Base-by-base conservation (phyloP, 2,888 invertebrate genomes). In the Hipparchia sbordonii region DNA sequence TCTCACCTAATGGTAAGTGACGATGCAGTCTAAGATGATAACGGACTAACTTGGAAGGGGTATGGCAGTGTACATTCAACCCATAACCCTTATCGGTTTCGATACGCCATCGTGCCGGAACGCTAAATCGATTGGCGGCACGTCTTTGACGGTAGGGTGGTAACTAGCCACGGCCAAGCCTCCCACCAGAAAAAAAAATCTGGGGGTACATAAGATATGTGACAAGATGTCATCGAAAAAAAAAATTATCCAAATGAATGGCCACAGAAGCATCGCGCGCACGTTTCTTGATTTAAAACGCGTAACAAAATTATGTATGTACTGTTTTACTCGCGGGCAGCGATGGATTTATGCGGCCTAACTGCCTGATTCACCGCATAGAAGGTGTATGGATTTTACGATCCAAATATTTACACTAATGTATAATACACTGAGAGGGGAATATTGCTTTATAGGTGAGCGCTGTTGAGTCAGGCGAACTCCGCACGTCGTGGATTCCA, bases 331-430 rank as follows among this genome's bases (percentile, higher is more conserved):
- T 82, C 78, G 70, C 75, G 74, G 75, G 80, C 79, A 86, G 75
- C 85, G 92, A 93, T 78, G 84, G 92, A 93, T 93, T 93, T 92
- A 93, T 90, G 80, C 78, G 82, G 79, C 78, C 79, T 83, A 86
- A 86, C 86, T 82, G 82, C 83, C 84, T 85, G 87, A 88, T 87
- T 87, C 89, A 84, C 83, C 81, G 81, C 81, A 86, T 84, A 86
- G 85, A 84, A 82, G 76, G 81, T 77, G 81, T 83, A 83, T 84
- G 81, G 82, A 79, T 82, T 84, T 85, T 84, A 85, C 84, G 83
- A 82, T 80, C 82, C 84, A 88, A 90, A 90, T 89, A 89, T 89
- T 90, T 89, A 87, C 80, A 77, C 78, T 79, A 77, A 39, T 39
- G 39, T 39, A 39, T 39, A 39, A 77, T 77, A 74, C 73, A 77